Base-by-base conservation (phyloP, 2,113 vertebrate genomes). In the Brachyhypopomus occidentalis region DNA sequence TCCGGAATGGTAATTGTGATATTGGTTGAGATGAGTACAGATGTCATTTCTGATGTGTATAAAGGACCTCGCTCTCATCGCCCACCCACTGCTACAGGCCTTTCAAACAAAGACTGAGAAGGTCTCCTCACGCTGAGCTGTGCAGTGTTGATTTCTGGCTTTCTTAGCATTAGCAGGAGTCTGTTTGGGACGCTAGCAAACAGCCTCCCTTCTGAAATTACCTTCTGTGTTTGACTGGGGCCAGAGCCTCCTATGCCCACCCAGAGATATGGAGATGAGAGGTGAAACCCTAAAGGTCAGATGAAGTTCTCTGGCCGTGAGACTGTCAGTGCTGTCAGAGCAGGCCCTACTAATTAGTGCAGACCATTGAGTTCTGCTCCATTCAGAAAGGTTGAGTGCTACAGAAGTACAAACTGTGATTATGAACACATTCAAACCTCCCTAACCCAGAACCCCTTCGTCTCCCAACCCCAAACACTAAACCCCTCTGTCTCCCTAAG, bases 271-370 rank as follows among this genome's bases (percentile, higher is more conserved):
- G 23, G 45, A 55, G 9, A 80, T 72, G 59, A 77, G 20, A 17
- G 41, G 25, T 20, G 16, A 55, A 73, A 80, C 52, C 58, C 70
- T 52, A 80, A 80, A 80, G 36, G 78, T 80, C 78, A 73, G 25
- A 64, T 41, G 70, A 73, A 80, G 55, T 59, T 72, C 48, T 72
- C 22, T 17, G 67, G 72, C 56, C 23, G 17, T 1, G 3, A 23
- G 76, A 38, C 48, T 58, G 25, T 70, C 66, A n/a, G 22, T 3
- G 6, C 45, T 8, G 20, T 56, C 63, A 8, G 1, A 59, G 30
- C 77, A 59, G 55, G 16, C 56, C 60, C 27, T 27, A 5, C 36
- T 79, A 16, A 79, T 79, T 71, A 79, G 55, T 5, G 66, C 14
- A 20, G 36, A 22, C 22, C 66, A 70, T 78, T 58, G n/a, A 63